Evolutionary conservation across 2,797 vertebrate species (phyloP).

Genomic region (Galagoides demidoff): DNA sequence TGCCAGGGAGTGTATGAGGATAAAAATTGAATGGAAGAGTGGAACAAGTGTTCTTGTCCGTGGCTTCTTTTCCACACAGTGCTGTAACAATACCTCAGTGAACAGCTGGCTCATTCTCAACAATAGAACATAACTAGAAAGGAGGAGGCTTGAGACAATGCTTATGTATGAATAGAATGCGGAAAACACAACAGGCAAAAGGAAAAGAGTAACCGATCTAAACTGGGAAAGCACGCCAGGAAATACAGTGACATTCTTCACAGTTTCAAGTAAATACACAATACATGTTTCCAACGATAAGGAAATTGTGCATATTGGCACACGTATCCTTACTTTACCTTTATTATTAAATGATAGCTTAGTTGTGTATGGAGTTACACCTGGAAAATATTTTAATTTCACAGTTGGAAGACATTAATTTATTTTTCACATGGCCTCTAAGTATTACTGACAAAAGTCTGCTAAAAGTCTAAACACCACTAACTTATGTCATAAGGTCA

Average conservation of each 20-base stretch:
- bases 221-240: background rate
- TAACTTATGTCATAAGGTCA: background rate
- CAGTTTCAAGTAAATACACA: background rate
- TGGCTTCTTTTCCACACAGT: background rate
- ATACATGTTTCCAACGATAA: background rate
- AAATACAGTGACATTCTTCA: background rate
- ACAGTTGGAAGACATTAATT: background rate
- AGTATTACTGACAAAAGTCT: background rate
- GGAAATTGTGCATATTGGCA: background rate
- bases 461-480: background rate
- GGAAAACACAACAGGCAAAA: background rate
- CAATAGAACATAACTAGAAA: background rate
- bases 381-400: background rate
- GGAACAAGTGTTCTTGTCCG: fast-evolving
- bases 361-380: background rate
- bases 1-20: background rate
- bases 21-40: background rate
- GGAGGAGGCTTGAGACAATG: background rate
- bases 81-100: background rate
- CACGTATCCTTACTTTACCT: background rate
- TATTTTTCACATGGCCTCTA: background rate
- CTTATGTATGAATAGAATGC: background rate
- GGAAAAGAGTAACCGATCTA: background rate
- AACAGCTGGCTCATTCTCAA: background rate
- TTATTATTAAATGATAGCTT: background rate